Evolutionary conservation across 2,797 vertebrate species (phyloP).

Genomic region (Huso huso): DNA sequence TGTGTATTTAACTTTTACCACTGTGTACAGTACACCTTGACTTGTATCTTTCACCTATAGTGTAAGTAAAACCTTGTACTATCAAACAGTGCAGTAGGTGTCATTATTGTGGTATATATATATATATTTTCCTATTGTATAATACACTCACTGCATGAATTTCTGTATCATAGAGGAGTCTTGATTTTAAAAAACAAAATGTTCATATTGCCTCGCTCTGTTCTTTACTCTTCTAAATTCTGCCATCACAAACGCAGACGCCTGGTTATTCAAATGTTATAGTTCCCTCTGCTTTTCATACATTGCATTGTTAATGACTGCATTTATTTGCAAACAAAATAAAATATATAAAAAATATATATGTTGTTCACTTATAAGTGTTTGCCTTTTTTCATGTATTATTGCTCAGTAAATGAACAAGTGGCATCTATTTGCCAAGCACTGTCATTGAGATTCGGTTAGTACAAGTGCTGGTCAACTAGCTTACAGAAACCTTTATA

Average conservation of each 20-base stretch:
- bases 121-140: neutral
- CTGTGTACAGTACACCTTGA: neutral
- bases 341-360: neutral
- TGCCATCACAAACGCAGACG: neutral
- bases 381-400: neutral
- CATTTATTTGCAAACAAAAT: neutral
- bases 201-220: neutral
- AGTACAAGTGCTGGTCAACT: too few relatives aligned
- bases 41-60: neutral
- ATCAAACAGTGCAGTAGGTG: neutral
- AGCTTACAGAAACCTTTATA: too few relatives aligned
- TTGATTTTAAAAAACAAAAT: neutral
- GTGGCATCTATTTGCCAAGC: too few relatives aligned
- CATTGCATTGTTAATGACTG: neutral
- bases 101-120: neutral
- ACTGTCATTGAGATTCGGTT: too few relatives aligned
- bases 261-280: constrained; percentile 1
- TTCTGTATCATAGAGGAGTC: neutral
- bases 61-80: neutral
- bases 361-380: neutral
- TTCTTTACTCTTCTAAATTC: neutral
- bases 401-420: neutral
- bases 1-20: neutral
- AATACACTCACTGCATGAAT: constrained; percentile 2
- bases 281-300: neutral